phyloP scores from a whole-genome alignment of 2,113 vertebrate species.

The Sander vitreus region DNA sequence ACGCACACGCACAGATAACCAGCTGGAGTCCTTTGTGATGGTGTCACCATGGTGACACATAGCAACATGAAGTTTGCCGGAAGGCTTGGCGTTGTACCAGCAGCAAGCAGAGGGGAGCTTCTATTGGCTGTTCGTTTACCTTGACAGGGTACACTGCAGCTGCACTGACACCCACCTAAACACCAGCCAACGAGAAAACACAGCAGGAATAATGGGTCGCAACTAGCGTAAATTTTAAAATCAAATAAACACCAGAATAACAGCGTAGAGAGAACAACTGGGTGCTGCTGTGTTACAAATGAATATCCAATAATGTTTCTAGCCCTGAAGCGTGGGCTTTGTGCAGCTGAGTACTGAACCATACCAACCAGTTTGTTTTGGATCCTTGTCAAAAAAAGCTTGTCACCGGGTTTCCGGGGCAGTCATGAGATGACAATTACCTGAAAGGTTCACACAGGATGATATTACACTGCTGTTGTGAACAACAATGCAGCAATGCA shows the following conservation, averaged over 20 bases:
- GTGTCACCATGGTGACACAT: constrained; percentile 76
- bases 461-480: constrained; percentile 44
- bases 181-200: constrained; percentile 36
- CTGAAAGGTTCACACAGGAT: constrained; percentile 45
- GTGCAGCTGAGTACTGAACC: constrained; percentile 54
- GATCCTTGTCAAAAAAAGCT: constrained; percentile 48
- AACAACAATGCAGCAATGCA: constrained; percentile 48
- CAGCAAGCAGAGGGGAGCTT: constrained; percentile 46
- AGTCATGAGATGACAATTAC: constrained; percentile 44
- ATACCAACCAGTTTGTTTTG: constrained; percentile 70
- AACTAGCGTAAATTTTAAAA: constrained; percentile 12
- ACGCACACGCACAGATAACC: constrained; percentile 56
- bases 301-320: constrained; percentile 27
- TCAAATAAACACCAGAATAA: constrained; percentile 22
- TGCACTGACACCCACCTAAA: constrained; percentile 44
- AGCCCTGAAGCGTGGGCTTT: constrained; percentile 49
- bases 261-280: background rate
- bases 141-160: constrained; percentile 63
- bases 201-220: constrained; percentile 27
- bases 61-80: constrained; percentile 74
- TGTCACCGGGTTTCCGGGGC: constrained; percentile 52
- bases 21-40: constrained; percentile 84
- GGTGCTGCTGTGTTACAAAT: constrained; percentile 11
- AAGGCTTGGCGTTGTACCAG: constrained; percentile 68
- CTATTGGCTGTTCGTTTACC: constrained; percentile 72